Evolutionary conservation across 2,888 invertebrate genomes (phyloP).

Genomic region (Drosophila phalerata): DNA sequence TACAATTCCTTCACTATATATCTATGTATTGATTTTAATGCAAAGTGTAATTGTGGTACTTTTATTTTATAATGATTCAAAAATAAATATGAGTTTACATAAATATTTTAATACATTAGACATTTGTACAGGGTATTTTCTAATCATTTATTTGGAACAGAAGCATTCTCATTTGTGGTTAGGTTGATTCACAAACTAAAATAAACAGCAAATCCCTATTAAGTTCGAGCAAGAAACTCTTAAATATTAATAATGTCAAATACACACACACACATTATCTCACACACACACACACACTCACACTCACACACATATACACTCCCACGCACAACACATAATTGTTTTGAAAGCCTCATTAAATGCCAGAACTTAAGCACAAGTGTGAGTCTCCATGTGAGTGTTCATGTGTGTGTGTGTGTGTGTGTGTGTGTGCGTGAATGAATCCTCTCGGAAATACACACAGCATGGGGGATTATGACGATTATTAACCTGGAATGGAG

Average conservation of each 20-base stretch:
- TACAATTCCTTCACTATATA: too few species aligned
- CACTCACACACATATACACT: conserved; percentile 24
- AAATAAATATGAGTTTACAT: too few species aligned
- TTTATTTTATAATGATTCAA: too few species aligned
- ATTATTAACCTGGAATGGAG: conserved; percentile 67
- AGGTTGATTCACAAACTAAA: conserved; percentile 15
- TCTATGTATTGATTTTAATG: too few species aligned
- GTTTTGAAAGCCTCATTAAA: conserved; percentile 81
- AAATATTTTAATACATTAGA: too few species aligned
- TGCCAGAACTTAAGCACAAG: conserved; percentile 73
- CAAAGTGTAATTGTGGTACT: too few species aligned
- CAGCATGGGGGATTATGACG: conserved; percentile 70
- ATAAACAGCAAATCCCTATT: conserved; percentile 35
- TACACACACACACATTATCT: conserved; percentile 21
- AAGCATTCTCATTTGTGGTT: not conserved
- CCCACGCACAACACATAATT: conserved; percentile 63
- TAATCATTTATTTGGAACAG: not conserved
- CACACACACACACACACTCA: conserved; percentile 28
- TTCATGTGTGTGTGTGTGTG: conserved; percentile 24
- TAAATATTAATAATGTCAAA: conserved; percentile 74
- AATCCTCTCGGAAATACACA: conserved; percentile 19
- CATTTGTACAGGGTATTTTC: not conserved
- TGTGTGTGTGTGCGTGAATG: conserved; percentile 7
- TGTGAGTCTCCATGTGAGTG: not conserved
- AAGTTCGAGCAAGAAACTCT: conserved; percentile 42